A percentile compares a stretch with the other conserved stretches of the same genome.
phyloP scores from a whole-genome alignment of 2,888 invertebrate species.

The Morpho deidamia region DNA sequence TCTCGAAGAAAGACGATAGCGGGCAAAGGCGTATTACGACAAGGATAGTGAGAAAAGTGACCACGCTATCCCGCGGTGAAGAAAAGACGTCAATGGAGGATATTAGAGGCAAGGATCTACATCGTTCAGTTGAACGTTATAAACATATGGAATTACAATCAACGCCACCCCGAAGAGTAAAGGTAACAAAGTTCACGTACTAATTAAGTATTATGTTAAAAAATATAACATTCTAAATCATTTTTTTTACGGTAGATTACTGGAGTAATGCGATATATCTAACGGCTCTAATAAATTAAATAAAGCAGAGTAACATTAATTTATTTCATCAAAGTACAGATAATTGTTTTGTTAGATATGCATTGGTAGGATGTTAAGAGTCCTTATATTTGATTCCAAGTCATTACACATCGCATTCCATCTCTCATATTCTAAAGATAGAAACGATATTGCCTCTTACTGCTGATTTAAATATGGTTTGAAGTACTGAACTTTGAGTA shows the following conservation, averaged over 20 bases:
- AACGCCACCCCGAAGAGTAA: constrained; percentile 84
- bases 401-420: not conserved
- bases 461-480: constrained; percentile 2
- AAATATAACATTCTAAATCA: no score
- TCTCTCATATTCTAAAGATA: constrained; percentile 2
- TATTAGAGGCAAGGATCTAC: constrained; percentile 79
- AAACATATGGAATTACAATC: constrained; percentile 78
- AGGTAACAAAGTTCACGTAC: constrained; percentile 75
- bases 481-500: not conserved
- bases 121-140: constrained; percentile 76
- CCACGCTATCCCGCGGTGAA: constrained; percentile 91
- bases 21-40: constrained; percentile 91
- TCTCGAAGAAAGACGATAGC: constrained; percentile 87
- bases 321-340: not conserved
- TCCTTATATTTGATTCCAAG: not conserved
- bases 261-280: constrained; percentile 23
- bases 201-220: no score
- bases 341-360: no score
- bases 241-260: constrained; percentile 11
- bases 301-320: not conserved
- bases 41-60: constrained; percentile 91
- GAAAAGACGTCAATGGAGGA: constrained; percentile 87
- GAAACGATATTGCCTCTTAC: not conserved
- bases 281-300: constrained; percentile 12
- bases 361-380: no score